Evolutionary conservation across 1,140 invertebrate genomes (phyloP).

Genomic region (Bombus affinis): DNA sequence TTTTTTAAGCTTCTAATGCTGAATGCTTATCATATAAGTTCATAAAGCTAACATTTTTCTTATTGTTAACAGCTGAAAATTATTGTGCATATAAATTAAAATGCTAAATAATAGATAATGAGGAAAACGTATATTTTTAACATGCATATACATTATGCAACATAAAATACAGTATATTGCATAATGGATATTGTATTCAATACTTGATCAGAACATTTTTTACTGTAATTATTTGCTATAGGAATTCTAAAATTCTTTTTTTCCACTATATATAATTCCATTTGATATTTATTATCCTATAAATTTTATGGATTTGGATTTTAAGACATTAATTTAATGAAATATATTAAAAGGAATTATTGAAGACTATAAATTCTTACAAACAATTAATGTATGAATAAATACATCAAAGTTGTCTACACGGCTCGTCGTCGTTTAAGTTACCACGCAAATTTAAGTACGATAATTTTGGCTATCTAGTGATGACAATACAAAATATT

Average conservation of each 20-base stretch:
- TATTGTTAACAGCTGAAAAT: constrained; percentile 30
- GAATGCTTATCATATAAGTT: constrained; percentile 33
- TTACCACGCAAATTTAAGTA: constrained; percentile 52
- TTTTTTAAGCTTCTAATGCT: constrained; percentile 42
- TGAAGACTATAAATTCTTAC: constrained; percentile 6
- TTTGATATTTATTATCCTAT: neutral
- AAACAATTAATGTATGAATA: constrained; percentile 41
- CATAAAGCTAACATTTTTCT: constrained; percentile 41
- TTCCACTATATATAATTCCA: neutral
- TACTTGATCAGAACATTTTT: neutral
- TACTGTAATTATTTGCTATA: neutral
- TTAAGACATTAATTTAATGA: neutral
- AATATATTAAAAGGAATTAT: neutral
- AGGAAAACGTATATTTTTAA: constrained; percentile 12
- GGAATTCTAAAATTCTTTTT: neutral
- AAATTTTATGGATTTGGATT: neutral
- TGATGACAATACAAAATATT: constrained; percentile 60
- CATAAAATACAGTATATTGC: neutral
- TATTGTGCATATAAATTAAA: constrained; percentile 28
- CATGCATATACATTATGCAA: constrained; percentile 8
- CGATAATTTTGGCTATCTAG: constrained; percentile 38
- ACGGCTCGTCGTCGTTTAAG: constrained; percentile 47
- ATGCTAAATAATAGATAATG: neutral
- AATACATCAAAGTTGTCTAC: constrained; percentile 60
- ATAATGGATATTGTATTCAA: neutral